These are phyloP conservation scores for Vannuccia rotundouncinata DNA, from an alignment of 2,888 invertebrate species.

Conservation along the genomic window DNA sequence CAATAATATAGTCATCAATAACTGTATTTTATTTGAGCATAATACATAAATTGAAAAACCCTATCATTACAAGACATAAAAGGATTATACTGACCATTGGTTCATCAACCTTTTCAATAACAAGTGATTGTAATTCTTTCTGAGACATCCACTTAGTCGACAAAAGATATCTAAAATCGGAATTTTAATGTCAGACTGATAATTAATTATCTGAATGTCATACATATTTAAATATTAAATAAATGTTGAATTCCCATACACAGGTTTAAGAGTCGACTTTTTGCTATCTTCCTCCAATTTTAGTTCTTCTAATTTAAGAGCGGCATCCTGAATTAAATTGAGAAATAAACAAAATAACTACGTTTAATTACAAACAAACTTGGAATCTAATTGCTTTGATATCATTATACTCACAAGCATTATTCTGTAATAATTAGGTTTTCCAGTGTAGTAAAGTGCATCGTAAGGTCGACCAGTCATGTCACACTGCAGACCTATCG, in stretches of 20 bases:
- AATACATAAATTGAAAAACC: too few relatives aligned
- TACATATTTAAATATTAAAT: not conserved
- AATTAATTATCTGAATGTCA: too few relatives aligned
- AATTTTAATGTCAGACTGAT: not conserved
- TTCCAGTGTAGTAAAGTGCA: constrained; percentile 81
- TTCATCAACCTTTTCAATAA: constrained; percentile 42
- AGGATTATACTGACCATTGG: too few relatives aligned
- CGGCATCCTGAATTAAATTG: constrained; percentile 63
- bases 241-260: not conserved
- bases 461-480: constrained; percentile 81
- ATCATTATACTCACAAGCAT: constrained; percentile 58
- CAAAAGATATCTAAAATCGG: not conserved
- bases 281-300: constrained; percentile 65
- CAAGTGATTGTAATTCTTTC: constrained; percentile 37
- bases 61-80: too few relatives aligned
- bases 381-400: too few relatives aligned
- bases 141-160: not conserved
- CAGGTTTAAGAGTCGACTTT: constrained; percentile 39
- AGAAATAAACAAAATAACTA: too few relatives aligned
- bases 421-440: constrained; percentile 74
- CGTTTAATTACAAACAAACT: too few relatives aligned
- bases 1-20: too few relatives aligned
- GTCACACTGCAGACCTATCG: constrained; percentile 67
- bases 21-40: too few relatives aligned
- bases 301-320: constrained; percentile 64